A percentile compares a stretch with the other conserved stretches of the same genome.
Evolutionary conservation across 2,888 invertebrate species (phyloP).

Genomic region (Metallyticus violacea): DNA sequence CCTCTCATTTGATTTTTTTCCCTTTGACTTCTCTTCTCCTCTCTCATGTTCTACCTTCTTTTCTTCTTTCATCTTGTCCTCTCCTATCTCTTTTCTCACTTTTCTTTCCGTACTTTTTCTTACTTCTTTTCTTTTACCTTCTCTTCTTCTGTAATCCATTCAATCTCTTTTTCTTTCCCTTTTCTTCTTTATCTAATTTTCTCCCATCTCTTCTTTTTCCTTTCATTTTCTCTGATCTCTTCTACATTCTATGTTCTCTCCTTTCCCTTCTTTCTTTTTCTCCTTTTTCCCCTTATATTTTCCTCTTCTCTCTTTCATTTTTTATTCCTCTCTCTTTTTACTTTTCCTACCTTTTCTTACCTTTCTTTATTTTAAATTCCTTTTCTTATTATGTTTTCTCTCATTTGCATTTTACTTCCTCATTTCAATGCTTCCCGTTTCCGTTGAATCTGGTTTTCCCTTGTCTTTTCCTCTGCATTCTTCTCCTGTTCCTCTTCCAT

Average conservation of each 20-base stretch:
- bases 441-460: neutral
- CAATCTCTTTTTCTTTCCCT: slow-evolving; percentile 4
- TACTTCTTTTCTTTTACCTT: too few species aligned
- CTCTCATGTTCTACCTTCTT: neutral
- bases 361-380: too few species aligned
- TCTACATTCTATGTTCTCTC: neutral
- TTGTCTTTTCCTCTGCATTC: neutral
- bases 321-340: neutral
- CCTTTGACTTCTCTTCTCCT: neutral
- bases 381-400: neutral
- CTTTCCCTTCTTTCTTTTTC: neutral
- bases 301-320: neutral
- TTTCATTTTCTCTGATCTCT: neutral
- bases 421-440: neutral
- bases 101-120: too few species aligned
- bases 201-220: neutral
- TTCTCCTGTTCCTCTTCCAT: neutral
- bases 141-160: neutral
- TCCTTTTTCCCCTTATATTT: neutral
- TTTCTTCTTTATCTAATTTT: neutral
- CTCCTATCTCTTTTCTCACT: too few species aligned
- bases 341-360: neutral
- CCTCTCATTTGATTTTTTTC: neutral
- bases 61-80: too few species aligned
- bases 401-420: neutral